phyloP scores from a whole-genome alignment of 2,113 vertebrate genomes.

The Rousettus leschenaultii region DNA sequence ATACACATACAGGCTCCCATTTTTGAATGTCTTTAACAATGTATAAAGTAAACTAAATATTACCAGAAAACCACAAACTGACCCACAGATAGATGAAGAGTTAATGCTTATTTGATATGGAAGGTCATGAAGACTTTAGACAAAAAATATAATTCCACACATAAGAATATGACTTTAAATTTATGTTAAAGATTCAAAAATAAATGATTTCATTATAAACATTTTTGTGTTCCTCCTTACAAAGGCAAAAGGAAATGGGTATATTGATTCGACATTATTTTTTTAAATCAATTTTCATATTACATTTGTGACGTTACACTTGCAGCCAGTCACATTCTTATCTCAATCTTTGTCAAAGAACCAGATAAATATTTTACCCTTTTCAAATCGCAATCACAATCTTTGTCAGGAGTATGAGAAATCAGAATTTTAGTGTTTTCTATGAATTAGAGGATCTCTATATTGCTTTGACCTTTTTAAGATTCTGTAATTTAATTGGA shows the following conservation, averaged over 20 bases:
- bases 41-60: conserved; percentile 78
- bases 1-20: conserved; percentile 62
- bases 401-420: conserved; percentile 73
- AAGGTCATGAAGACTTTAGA: conserved; percentile 72
- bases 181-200: conserved; percentile 42
- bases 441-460: conserved; percentile 83
- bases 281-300: conserved; percentile 14
- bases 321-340: conserved; percentile 55
- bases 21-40: conserved; percentile 77
- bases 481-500: conserved; percentile 86
- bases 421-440: conserved; percentile 84
- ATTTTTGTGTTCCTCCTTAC: not conserved
- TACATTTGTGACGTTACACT: conserved; percentile 44
- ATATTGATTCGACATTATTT: not conserved
- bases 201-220: not conserved
- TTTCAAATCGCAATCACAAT: conserved; percentile 71
- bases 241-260: conserved; percentile 15
- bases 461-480: conserved; percentile 88
- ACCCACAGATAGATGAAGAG: conserved; percentile 60
- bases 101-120: conserved; percentile 62
- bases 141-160: conserved; percentile 63
- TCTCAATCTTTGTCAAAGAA: conserved; percentile 72
- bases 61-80: conserved; percentile 75
- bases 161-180: conserved; percentile 68
- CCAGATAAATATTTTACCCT: conserved; percentile 78